These are phyloP conservation scores for Tetramorium simillimum DNA, from an alignment of 1,140 invertebrate genomes.

Conservation along the genomic window DNA sequence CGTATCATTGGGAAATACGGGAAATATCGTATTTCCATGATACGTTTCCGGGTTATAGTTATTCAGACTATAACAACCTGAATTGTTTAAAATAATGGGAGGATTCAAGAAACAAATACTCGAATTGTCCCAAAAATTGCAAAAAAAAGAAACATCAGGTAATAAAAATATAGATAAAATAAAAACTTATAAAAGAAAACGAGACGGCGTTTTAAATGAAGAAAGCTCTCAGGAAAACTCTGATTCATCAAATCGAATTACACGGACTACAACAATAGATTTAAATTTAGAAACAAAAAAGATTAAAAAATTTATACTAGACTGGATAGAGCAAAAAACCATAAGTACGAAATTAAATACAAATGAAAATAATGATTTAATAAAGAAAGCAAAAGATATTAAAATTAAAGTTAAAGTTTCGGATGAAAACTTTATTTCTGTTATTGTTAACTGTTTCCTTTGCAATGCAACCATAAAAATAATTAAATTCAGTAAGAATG, in stretches of 20 bases:
- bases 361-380: neutral
- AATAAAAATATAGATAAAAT: neutral
- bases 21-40: no score
- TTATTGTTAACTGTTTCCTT: neutral
- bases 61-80: no score
- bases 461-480: neutral
- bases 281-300: constrained; percentile 3
- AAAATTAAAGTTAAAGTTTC: no score
- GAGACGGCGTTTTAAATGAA: neutral
- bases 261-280: neutral
- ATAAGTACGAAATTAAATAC: neutral
- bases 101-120: no score
- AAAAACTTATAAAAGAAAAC: neutral
- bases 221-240: neutral
- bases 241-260: neutral
- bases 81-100: constrained; percentile 9
- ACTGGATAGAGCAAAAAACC: neutral
- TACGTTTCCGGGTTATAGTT: no score
- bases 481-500: neutral
- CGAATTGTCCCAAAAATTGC: no score
- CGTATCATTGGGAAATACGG: no score
- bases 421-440: no score
- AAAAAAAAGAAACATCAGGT: no score
- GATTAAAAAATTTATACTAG: neutral
- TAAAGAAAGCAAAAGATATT: no score